These are phyloP conservation scores for Platyura marginata DNA, from an alignment of 1,140 invertebrate species.

Conservation along the genomic window DNA sequence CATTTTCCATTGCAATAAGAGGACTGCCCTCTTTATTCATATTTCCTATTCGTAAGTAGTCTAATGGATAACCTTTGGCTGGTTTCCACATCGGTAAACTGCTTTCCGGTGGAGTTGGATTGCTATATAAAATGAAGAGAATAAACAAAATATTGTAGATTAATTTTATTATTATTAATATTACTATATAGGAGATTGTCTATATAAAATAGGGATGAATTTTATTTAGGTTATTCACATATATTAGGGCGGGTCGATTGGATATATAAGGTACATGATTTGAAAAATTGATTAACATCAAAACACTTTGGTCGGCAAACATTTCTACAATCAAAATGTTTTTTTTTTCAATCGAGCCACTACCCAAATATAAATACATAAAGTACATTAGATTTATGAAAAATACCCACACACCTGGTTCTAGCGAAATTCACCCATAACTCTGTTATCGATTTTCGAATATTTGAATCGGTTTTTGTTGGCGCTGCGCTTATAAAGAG, in stretches of 20 bases:
- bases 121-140: slow-evolving; percentile 15
- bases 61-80: slow-evolving; percentile 19
- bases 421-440: slow-evolving; percentile 53
- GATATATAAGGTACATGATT: too few species aligned
- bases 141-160: background rate
- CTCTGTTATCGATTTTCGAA: slow-evolving; percentile 34
- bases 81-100: slow-evolving; percentile 26
- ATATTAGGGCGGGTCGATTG: too few species aligned
- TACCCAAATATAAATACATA: background rate
- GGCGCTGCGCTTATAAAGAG: slow-evolving; percentile 29
- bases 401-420: slow-evolving; percentile 30
- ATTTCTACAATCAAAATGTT: background rate
- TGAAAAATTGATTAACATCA: too few species aligned
- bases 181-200: too few species aligned
- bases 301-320: background rate
- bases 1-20: slow-evolving; percentile 1
- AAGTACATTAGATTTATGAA: background rate
- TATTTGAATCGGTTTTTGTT: slow-evolving; percentile 26
- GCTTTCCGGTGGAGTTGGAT: slow-evolving; percentile 25
- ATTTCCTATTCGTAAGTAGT: slow-evolving; percentile 26
- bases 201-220: too few species aligned
- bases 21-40: slow-evolving; percentile 10
- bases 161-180: too few species aligned
- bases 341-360: background rate
- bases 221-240: too few species aligned